Evolutionary conservation across 1,140 invertebrate species (phyloP), one percentile per base, ranked within the genome.

Genomic region (Drosophila mauritiana): DNA sequence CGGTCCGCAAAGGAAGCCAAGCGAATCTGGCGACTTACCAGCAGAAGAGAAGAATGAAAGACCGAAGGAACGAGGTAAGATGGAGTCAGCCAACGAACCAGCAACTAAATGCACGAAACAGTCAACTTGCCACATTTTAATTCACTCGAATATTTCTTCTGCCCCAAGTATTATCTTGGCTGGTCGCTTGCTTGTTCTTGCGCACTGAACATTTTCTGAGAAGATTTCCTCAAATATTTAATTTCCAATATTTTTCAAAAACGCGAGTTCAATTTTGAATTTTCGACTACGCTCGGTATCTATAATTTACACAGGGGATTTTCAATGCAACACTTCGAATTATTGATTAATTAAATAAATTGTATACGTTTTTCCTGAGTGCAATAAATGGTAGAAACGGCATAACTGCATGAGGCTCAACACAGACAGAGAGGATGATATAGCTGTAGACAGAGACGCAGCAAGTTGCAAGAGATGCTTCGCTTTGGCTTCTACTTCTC

Each of bases 71-170:
- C 3, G 39, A 22, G 64, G 57, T 17, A 56, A 34, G 25, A 49
- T 22, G 36, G 12, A 65, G 64, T 27, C 43, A 61, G 25, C 52
- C 53, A 72, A 42, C 54, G 56, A 78, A 48, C 53, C 58, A 82
- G 77, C 65, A 77, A 68, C 55, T 45, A 57, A 73, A 73, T 61
- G 76, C 84, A 88, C 84, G 73, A 80, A 78, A 89, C 79, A 88
- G 80, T 89, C 84, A 84, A 86, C 79, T 83, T 86, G 77, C 84
- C 84, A 84, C 84, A 88, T 89, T 88, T 88, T 88, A 89, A 88
- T 88, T 88, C 84, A 89, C 75, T 84, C 64, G 80, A 89, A 89
- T 88, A 82, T 82, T 79, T 86, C 74, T 70, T 73, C 31, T 67
- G 55, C 65, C 56, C 56, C 58, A 22, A 63, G 63, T 69, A 69